Base-by-base conservation (phyloP, 2,888 invertebrate genomes). In the Melanostoma mellinum region DNA sequence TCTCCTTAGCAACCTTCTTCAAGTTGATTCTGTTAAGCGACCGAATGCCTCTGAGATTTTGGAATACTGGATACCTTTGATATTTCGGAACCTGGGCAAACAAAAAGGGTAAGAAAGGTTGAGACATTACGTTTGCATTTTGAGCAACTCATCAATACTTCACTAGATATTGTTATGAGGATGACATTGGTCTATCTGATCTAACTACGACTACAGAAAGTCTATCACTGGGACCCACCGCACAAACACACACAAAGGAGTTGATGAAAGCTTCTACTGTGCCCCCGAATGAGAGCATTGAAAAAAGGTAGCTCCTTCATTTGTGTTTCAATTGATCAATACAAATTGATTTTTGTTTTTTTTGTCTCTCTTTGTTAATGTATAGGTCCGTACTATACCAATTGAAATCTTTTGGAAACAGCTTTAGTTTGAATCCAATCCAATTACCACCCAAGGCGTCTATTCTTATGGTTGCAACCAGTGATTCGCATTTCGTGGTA, bases 1-100 rank as follows among this genome's bases (percentile, higher is more conserved):
- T 78, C 89, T 95, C 3, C 92, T 95, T 33, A 91, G 92, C 85
- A 93, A 93, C 86, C 91, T 95, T 87, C 91, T 95, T 20, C 93
- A 94, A 88, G 92, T 92, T 85, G 93, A 95, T 86, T 93, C 94
- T 0, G 90, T 92, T 33, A 90, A 92, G 33, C 89, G 95, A 69
- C 95, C 95, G 0, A 92, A 94, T 1, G 94, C 95, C 0, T 91
- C 92, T 40, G 93, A 94, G 87, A 92, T 94, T 3, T 89, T 93
- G 67, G 92, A 93, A 67, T 90, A 91, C 52, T 91, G 92, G 88
- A 91, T 93, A 76, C 93, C 93, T 0, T 88, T 92, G 50, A 91
- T 93, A 79, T 90, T 91, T 86, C 88, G 90, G 9, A 90, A 89
- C 85, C 87, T 92, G 1, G 90, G 90, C 44, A 90, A 91, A 79